Percentiles rank a stretch among this genome's conserved stretches.
phyloP scores from a whole-genome alignment of 2,888 invertebrate species.

The Podabrus alpinus region DNA sequence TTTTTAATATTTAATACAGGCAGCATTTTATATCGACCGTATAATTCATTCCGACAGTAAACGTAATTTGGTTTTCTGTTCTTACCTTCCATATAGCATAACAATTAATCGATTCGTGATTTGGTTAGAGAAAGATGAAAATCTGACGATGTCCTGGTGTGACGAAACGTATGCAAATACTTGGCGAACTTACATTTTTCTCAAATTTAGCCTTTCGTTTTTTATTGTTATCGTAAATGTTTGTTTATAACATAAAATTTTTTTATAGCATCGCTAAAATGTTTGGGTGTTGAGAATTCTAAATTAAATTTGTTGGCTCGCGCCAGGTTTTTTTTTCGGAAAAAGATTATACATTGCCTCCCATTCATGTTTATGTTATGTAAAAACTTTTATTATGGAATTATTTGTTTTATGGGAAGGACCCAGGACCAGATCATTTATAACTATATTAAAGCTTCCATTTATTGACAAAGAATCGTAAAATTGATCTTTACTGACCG shows the following conservation, averaged over 20 bases:
- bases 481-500: neutral
- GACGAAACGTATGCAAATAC: neutral
- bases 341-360: no score
- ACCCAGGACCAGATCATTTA: neutral
- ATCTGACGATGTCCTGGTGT: no score
- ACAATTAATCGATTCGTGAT: neutral
- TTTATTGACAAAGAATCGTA: neutral
- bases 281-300: no score
- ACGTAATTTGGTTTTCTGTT: conserved; percentile 14
- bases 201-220: no score
- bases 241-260: no score
- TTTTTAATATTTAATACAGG: neutral
- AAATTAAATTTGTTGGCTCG: no score
- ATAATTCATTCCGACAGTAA: conserved; percentile 7
- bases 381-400: neutral
- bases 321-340: no score
- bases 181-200: no score
- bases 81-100: conserved; percentile 3
- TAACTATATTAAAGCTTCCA: neutral
- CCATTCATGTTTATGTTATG: neutral
- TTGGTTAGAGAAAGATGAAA: no score
- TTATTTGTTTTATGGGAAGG: neutral
- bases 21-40: neutral
- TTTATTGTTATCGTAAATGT: no score
- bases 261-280: no score